These are phyloP conservation scores for Lepus townsendii DNA, from an alignment of 2,797 vertebrate genomes.

Conservation along the genomic window DNA sequence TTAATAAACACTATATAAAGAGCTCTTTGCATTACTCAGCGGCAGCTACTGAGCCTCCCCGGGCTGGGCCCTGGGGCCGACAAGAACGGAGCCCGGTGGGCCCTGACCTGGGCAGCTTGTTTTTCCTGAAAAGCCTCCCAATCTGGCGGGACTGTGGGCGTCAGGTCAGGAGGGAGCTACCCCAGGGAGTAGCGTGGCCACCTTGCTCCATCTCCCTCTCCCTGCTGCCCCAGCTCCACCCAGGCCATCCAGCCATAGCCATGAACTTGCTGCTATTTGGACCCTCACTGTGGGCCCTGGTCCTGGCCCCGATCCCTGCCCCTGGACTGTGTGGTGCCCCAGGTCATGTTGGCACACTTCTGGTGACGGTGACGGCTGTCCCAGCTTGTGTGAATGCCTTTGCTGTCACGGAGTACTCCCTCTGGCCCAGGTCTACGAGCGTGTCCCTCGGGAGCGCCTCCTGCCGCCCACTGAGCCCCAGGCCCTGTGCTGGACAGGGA, in stretches of 20 bases:
- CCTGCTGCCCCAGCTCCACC: not conserved
- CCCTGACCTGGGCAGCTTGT: not conserved
- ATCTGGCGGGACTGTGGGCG: not conserved
- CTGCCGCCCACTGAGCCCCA: not conserved
- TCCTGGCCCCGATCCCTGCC: not conserved
- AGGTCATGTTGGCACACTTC: not conserved
- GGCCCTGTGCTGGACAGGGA: not conserved
- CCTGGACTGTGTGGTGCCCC: not conserved
- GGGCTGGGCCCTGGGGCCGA: not conserved
- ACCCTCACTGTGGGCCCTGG: not conserved
- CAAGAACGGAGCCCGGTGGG: not conserved
- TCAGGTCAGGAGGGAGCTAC: not conserved
- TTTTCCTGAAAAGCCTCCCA: not conserved
- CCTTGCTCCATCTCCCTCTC: not conserved
- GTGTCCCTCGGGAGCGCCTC: not conserved
- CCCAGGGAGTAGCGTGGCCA: too few species aligned
- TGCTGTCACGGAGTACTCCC: not conserved
- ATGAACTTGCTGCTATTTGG: not conserved
- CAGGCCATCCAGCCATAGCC: not conserved
- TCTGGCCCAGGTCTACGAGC: not conserved
- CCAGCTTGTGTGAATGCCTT: not conserved
- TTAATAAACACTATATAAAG: constrained; percentile 73
- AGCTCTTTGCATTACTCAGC: constrained; percentile 2
- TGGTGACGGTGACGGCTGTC: not conserved
- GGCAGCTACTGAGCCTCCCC: not conserved